Base-by-base conservation (phyloP, 2,888 invertebrate genomes). In the Cryptocephalus primarius region DNA sequence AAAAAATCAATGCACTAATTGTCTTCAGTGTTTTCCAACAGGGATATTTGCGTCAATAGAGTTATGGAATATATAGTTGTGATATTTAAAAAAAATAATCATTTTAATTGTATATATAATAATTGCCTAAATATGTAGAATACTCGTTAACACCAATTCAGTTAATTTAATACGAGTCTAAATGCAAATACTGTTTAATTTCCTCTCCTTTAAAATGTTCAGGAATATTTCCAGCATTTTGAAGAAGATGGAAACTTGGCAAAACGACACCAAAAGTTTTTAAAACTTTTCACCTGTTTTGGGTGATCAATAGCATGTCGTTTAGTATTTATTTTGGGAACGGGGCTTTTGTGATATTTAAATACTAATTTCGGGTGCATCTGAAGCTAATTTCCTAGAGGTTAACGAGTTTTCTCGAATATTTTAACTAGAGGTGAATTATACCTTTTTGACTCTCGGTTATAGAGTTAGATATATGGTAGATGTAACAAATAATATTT, bases 401-500 rank as follows among this genome's bases (percentile, higher is more conserved):
- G 41, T 46, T 48, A 46, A 43, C 14, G 39, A 39, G 43, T 47
- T 14, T 43, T 34, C 44, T 44, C 44, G 47, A 47, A 51, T 53
- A 53, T 57, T 56, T 57, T 54, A 50, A 44, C 46, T 52, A 55
- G 49, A 52, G 55, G 58, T 64, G 64, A 59, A 55, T 54, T 54
- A 62, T 61, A 65, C 63, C 64, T 62, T 36, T 22, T 36, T 61
- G 58, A 64, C 61, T 65, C 62, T 62, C 61, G 59, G 46, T 2
- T 54, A 59, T 63, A 63, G 61, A 61, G 56, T 60, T 47, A 49
- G 50, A 60, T 48, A 57, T 57, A 60, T 62, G 64, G 63, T 67
- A 65, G 61, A 64, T 64, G 64, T 66, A 63, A 62, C 55, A 64
- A 63, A 63, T 58, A 66, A 68, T 68, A 69, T 69, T 69, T 69